A percentile compares a stretch with the other conserved stretches of the same genome.
phyloP scores from a whole-genome alignment of 2,797 vertebrate genomes.

The Gobionotothen gibberifrons region DNA sequence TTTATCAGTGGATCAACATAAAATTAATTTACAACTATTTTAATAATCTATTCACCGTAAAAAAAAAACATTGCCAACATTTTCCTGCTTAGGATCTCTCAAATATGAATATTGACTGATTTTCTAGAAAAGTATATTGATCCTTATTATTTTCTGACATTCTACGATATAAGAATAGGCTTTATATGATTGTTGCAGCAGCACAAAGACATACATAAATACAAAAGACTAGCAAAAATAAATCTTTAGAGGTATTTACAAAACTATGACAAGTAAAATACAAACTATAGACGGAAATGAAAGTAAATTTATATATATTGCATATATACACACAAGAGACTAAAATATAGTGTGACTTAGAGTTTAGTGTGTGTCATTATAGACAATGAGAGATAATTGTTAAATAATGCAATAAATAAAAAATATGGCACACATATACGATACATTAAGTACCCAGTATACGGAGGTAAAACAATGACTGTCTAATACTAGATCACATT shows the following conservation, averaged over 20 bases:
- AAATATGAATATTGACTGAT: neutral
- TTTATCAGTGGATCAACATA: neutral
- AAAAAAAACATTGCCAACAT: neutral
- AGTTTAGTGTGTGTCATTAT: neutral
- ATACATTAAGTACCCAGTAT: neutral
- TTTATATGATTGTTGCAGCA: neutral
- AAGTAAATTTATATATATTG: neutral
- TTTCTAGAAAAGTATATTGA: neutral
- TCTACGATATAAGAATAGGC: neutral
- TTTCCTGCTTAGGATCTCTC: neutral
- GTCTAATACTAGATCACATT: conserved; percentile 1
- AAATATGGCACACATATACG: neutral
- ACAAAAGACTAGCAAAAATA: neutral
- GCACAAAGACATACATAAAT: neutral
- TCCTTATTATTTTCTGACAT: neutral
- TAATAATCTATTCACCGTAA: too few species aligned
- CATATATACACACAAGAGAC: neutral
- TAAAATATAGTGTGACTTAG: neutral
- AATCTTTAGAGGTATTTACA: neutral
- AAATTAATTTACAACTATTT: too few species aligned
- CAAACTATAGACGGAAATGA: neutral
- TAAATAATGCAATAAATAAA: neutral
- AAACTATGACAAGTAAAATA: neutral
- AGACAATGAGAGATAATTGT: neutral
- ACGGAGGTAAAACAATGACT: neutral